These are phyloP conservation scores for Epicampocera succincta DNA, from an alignment of 2,888 invertebrate species.

Conservation along the genomic window DNA sequence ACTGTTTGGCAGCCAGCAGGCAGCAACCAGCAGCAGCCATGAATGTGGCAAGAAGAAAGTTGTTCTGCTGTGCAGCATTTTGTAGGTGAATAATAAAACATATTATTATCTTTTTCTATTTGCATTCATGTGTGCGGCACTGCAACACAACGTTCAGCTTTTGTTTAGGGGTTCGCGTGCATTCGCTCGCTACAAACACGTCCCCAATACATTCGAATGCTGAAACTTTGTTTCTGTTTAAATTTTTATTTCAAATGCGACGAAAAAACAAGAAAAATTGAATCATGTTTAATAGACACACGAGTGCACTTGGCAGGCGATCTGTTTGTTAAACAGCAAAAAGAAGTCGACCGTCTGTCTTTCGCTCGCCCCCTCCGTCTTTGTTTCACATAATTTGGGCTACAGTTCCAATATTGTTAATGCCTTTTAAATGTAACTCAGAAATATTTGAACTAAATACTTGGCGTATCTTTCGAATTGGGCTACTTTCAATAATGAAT, in stretches of 20 bases:
- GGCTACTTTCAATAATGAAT: slow-evolving; percentile 57
- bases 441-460: slow-evolving; percentile 51
- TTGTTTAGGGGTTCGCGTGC: slow-evolving; percentile 66
- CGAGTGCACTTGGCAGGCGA: slow-evolving; percentile 66
- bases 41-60: slow-evolving; percentile 37
- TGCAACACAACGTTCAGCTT: slow-evolving; percentile 29
- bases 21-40: slow-evolving; percentile 16
- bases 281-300: slow-evolving; percentile 61
- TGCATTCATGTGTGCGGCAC: neutral
- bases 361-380: neutral
- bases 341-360: slow-evolving; percentile 28
- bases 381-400: slow-evolving; percentile 43
- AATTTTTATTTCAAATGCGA: slow-evolving; percentile 14
- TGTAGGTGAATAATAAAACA: slow-evolving; percentile 42
- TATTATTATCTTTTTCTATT: slow-evolving; percentile 9
- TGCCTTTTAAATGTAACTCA: slow-evolving; percentile 44
- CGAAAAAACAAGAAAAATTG: slow-evolving; percentile 32
- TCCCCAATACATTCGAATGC: slow-evolving; percentile 18
- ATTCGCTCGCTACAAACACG: slow-evolving; percentile 52
- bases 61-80: slow-evolving; percentile 15
- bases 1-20: neutral
- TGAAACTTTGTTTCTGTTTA: neutral
- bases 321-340: slow-evolving; percentile 60
- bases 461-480: slow-evolving; percentile 26
- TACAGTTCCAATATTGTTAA: slow-evolving; percentile 56